Base-by-base conservation (phyloP, 2,113 vertebrate genomes). In the Hypocryptadius cinnamomeus region DNA sequence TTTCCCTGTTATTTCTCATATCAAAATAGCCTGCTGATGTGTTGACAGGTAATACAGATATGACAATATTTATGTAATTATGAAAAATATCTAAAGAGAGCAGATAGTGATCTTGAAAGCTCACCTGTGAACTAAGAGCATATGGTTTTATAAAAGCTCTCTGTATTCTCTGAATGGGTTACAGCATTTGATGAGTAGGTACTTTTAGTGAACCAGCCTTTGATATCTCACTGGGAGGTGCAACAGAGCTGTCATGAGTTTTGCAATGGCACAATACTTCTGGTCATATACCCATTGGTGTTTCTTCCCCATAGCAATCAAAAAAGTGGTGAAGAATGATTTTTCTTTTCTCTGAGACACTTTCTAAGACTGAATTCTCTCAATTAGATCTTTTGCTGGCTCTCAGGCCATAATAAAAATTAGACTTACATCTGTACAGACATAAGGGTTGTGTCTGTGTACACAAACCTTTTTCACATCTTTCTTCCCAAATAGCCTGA, bases 201-300 rank as follows among this genome's bases (percentile, higher is more conserved):
- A 44, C 27, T 59, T 57, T 33, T 11, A 48, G 5, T 33, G 18
- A 93, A 44, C 13, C 8, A 70, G 39, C 5, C 24, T 65, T 72
- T 83, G 35, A 18, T 2, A 2, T 28, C 57, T 88, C 27, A 30
- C 15, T 25, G 23, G 27, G 18, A 57, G 11, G 3, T 50, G n/a
- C 6, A 51, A 19, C 0, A 3, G 10, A 21, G 6, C 15, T 60
- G 21, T 3, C 54, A 17, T 40, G 59, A 59, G 17, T 84, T 81
- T 65, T 76, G 57, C 20, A 78, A 31, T 12, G 69, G 20, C 22
- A 71, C 31, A 72, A 10, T 5, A 27, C 14, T 44, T 35, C 37
- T 73, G 50, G 20, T 20, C 25, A 13, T 42, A 59, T 3, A 76
- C 0, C 5, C 37, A 35, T 8, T 0, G 0, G 11, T 1, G 1